Evolutionary conservation across 2,797 vertebrate species (phyloP).

Genomic region (Syngnathus acus): DNA sequence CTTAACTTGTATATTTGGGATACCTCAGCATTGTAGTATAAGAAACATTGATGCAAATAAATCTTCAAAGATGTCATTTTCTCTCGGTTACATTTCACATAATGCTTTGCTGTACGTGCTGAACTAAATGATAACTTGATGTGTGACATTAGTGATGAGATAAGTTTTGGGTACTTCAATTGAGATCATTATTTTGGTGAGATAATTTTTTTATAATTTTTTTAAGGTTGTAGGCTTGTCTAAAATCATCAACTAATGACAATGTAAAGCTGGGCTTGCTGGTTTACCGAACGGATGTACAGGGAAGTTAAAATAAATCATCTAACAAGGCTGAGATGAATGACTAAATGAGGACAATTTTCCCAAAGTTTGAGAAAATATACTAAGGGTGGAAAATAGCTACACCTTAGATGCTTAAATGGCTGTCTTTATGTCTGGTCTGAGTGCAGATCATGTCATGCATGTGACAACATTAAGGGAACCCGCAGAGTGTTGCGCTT

Average conservation of each 20-base stretch:
- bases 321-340: not conserved
- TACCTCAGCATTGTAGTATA: not conserved
- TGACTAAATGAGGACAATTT: not conserved
- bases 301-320: not conserved
- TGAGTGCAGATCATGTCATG: conserved; percentile 49
- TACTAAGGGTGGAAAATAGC: not conserved
- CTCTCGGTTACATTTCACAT: not conserved
- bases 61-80: not conserved
- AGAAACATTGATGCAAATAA: not conserved
- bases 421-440: conserved; percentile 18
- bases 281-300: not conserved
- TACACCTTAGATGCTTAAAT: no score
- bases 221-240: not conserved
- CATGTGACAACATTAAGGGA: conserved; percentile 49
- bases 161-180: not conserved
- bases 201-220: no score
- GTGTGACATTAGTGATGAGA: not conserved
- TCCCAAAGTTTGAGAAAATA: not conserved
- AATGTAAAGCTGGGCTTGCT: not conserved
- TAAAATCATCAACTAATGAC: not conserved
- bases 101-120: not conserved
- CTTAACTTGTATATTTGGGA: not conserved
- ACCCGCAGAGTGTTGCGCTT: conserved; percentile 47
- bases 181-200: not conserved
- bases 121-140: not conserved